A percentile compares a stretch with the other conserved stretches of the same genome.
Evolutionary conservation across 2,113 vertebrate genomes (phyloP).

Genomic region (Galbula dea): DNA sequence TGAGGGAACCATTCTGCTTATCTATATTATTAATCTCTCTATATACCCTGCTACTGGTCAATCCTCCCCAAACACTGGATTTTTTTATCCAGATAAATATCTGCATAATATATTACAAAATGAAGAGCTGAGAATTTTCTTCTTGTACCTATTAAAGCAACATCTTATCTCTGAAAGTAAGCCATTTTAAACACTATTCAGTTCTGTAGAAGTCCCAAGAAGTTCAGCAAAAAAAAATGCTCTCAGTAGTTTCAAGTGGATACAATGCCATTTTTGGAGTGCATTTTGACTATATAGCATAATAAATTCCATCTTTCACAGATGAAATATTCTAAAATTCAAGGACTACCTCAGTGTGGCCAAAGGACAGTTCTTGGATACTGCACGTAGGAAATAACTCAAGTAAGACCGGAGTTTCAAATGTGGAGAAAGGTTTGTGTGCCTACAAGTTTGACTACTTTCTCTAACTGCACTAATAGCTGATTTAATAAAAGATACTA

Average conservation of each 20-base stretch:
- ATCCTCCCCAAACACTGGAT: neutral
- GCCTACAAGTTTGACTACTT: neutral
- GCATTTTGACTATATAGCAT: neutral
- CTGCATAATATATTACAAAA: neutral
- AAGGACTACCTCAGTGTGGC: neutral
- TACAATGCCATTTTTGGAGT: neutral
- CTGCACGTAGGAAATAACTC: neutral
- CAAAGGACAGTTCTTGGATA: neutral
- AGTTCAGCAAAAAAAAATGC: neutral
- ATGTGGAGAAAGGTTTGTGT: neutral
- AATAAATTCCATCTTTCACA: neutral
- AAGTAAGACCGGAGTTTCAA: neutral
- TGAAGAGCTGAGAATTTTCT: neutral
- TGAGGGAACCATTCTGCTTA: fast-evolving
- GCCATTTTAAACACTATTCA: neutral
- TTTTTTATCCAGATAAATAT: neutral
- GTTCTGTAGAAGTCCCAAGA: neutral
- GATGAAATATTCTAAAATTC: neutral
- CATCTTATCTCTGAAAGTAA: neutral
- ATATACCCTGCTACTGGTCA: neutral
- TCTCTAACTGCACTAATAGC: neutral
- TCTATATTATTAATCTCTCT: neutral
- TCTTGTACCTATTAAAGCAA: neutral
- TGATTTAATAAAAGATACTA: neutral
- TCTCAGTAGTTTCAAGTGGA: neutral